These are phyloP conservation scores for Mamestra configurata DNA, from an alignment of 1,140 invertebrate species.

Conservation along the genomic window DNA sequence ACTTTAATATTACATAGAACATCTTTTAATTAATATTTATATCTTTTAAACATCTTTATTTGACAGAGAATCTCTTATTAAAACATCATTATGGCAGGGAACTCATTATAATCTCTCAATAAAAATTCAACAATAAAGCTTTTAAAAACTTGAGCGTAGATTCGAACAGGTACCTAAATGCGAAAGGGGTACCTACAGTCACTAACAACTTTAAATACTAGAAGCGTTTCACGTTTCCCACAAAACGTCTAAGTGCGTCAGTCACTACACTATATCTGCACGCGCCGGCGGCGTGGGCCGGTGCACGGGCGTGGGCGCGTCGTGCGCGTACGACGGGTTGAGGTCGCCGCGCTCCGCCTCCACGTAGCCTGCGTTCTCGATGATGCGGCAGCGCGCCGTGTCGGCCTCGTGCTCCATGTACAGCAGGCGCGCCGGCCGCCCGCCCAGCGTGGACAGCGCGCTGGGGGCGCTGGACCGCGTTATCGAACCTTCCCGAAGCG, in stretches of 20 bases:
- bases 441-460: constrained; percentile 68
- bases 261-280: constrained; percentile 81
- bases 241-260: constrained; percentile 73
- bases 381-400: constrained; percentile 81
- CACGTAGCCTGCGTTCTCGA: constrained; percentile 85
- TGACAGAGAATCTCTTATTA: constrained; percentile 67
- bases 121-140: constrained; percentile 86
- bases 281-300: constrained; percentile 61
- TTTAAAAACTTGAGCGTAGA: constrained; percentile 85
- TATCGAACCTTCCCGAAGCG: constrained; percentile 83
- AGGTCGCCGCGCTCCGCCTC: constrained; percentile 79
- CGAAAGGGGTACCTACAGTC: constrained; percentile 75
- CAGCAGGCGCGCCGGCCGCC: constrained; percentile 75
- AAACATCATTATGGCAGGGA: constrained; percentile 76
- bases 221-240: constrained; percentile 86
- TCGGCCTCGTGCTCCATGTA: constrained; percentile 79
- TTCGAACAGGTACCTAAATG: constrained; percentile 80
- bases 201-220: constrained; percentile 82
- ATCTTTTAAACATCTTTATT: constrained; percentile 76
- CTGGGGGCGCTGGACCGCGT: constrained; percentile 73
- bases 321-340: constrained; percentile 83
- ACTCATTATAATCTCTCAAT: constrained; percentile 83
- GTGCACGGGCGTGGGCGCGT: constrained; percentile 82
- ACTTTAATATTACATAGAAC: constrained; percentile 81
- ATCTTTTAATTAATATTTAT: constrained; percentile 71